phyloP scores from a whole-genome alignment of 2,797 vertebrate genomes.

The Dendrocincla fuliginosa region DNA sequence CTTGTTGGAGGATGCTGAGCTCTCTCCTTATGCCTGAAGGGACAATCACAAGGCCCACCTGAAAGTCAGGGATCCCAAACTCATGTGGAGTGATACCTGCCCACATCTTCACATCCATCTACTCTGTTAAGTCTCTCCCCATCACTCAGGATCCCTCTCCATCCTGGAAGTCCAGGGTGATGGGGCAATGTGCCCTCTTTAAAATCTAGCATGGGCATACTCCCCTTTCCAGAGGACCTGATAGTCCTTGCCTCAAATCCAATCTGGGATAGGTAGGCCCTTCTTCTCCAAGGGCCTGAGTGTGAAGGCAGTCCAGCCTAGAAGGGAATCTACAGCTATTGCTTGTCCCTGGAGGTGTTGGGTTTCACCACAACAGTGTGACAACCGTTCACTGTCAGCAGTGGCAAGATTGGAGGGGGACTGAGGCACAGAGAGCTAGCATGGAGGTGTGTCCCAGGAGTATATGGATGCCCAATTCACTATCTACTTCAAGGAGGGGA shows the following conservation, averaged over 20 bases:
- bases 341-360: neutral
- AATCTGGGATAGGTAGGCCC: neutral
- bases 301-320: neutral
- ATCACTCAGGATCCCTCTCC: neutral
- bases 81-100: neutral
- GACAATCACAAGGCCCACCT: fast-evolving
- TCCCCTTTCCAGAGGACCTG: neutral
- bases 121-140: neutral
- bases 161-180: neutral
- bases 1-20: fast-evolving
- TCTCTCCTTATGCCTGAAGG: fast-evolving
- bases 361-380: fast-evolving
- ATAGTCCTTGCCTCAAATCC: neutral
- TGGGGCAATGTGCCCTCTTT: neutral
- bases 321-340: neutral
- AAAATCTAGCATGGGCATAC: neutral
- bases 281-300: neutral
- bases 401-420: neutral
- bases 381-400: neutral
- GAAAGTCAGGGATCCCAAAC: neutral
- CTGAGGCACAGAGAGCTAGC: neutral
- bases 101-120: neutral
- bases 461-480: neutral
- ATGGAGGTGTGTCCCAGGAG: neutral
- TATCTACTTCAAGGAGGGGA: neutral